Evolutionary conservation across 2,888 invertebrate species (phyloP), one percentile per base, ranked within the genome.

Genomic region (Oeneis ivallda): DNA sequence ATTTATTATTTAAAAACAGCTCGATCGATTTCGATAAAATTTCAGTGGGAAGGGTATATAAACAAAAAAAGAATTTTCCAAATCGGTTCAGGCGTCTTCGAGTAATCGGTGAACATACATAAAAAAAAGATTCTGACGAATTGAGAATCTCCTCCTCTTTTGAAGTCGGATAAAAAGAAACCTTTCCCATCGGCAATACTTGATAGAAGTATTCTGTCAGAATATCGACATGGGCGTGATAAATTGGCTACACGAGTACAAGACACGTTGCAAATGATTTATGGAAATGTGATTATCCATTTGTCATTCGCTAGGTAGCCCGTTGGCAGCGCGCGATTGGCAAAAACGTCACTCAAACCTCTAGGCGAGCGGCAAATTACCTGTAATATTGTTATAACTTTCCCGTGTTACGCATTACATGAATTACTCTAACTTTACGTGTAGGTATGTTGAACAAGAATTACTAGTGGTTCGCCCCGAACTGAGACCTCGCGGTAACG

Each of bases 211-310:
- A 61, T 50, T 2, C 39, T 61, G 61, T 59, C 63, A 41, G 32
- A 66, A 43, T 59, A 49, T 41, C 45, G 45, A 47, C 45, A 19
- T 39, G 60, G 47, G 49, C 13, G 54, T 67, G 67, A 67, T 64
- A 60, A 67, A 66, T n/a, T 66, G 59, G 53, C 54, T 56, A 37
- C 17, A 54, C 53, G 17, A 17, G 26, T 3, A 37, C 47, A 59
- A 67, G 60, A 56, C 54, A 41, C 39, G 52, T 52, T 50, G 54
- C 45, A 52, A 60, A 68, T 65, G 68, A 68, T 68, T 68, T 68
- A 66, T 68, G 65, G 52, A 52, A 54, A 19, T 50, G 57, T 63
- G 60, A 65, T 59, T 59, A 66, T 62, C 50, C 60, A 63, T 54
- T 54, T 63, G 68, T 63, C 65, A 60, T 56, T 59, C 45, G 37